Percentiles rank a stretch among this genome's conserved stretches.
phyloP scores from a whole-genome alignment of 35 echinoderm and acorn worm genomes.

The Lytechinus pictus region DNA sequence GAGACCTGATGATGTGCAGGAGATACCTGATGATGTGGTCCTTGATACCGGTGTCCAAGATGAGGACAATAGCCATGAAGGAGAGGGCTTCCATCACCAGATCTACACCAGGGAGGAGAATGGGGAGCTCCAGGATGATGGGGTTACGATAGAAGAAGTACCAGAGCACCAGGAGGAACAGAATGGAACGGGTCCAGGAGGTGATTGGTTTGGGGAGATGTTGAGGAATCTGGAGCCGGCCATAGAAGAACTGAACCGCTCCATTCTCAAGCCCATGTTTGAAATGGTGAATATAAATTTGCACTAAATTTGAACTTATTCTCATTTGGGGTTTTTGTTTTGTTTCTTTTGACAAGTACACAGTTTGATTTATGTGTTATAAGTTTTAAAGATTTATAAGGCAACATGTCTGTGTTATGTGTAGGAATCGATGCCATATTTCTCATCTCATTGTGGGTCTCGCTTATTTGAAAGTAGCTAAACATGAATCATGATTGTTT shows the following conservation, averaged over 20 bases:
- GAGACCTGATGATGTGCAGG: background rate
- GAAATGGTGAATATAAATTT: background rate
- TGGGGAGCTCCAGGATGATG: background rate
- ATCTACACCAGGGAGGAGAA: slow-evolving; percentile 43
- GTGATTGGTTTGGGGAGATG: background rate
- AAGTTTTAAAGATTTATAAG: too few species aligned
- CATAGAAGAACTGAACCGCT: background rate
- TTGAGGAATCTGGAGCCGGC: slow-evolving; percentile 27
- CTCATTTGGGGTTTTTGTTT: too few species aligned
- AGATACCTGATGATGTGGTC: background rate
- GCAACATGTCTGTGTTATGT: too few species aligned
- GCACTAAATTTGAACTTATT: background rate
- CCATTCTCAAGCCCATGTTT: slow-evolving; percentile 2
- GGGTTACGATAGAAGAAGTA: slow-evolving; percentile 13
- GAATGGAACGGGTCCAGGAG: background rate
- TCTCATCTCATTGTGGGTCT: too few species aligned
- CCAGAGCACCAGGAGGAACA: background rate
- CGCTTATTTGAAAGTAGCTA: too few species aligned
- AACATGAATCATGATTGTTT: too few species aligned
- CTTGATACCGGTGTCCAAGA: background rate
- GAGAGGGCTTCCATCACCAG: slow-evolving; percentile 35
- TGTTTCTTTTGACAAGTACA: too few species aligned
- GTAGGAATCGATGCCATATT: too few species aligned
- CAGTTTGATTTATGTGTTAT: too few species aligned
- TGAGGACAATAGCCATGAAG: background rate